phyloP scores from a whole-genome alignment of 30 jellyfish, hydroid and myxozoan species.

The Turritopsis dohrnii region DNA sequence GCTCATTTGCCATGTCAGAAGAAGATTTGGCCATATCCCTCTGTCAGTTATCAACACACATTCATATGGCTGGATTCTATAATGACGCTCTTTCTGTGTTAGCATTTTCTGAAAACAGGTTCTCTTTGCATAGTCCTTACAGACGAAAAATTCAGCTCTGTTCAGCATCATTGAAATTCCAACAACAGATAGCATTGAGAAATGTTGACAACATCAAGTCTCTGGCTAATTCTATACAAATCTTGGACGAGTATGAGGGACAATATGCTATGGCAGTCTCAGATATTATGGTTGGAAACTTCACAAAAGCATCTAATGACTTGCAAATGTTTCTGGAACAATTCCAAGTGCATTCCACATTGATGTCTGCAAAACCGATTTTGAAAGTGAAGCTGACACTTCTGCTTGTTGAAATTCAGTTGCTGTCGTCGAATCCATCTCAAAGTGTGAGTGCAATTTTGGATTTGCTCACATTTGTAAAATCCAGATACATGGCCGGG shows the following conservation, averaged over 20 bases:
- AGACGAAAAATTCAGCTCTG: not conserved
- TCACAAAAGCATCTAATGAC: constrained; percentile 9
- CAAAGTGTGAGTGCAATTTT: not conserved
- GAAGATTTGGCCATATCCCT: constrained; percentile 25
- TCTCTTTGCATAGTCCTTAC: constrained; percentile 14
- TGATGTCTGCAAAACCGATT: not conserved
- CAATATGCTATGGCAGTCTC: constrained; percentile 6
- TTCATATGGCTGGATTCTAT: not conserved
- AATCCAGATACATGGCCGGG: not conserved
- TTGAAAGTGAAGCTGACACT: not conserved
- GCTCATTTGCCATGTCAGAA: not conserved
- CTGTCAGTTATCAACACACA: constrained; percentile 24
- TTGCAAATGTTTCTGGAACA: not conserved
- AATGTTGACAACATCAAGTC: not conserved
- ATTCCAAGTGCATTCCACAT: not conserved
- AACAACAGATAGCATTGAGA: constrained; percentile 10
- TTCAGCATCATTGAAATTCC: not conserved
- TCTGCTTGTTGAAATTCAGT: not conserved
- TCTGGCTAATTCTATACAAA: not conserved
- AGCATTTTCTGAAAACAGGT: not conserved
- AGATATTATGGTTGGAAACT: constrained; percentile 20
- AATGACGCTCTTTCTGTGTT: constrained; percentile 5
- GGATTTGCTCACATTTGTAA: constrained; percentile 14
- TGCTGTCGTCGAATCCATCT: constrained; percentile 16
- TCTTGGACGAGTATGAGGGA: constrained; percentile 12